Percentiles rank a stretch among this genome's conserved stretches.
Evolutionary conservation across 2,888 invertebrate genomes (phyloP).

Genomic region (Tinea pellionella): DNA sequence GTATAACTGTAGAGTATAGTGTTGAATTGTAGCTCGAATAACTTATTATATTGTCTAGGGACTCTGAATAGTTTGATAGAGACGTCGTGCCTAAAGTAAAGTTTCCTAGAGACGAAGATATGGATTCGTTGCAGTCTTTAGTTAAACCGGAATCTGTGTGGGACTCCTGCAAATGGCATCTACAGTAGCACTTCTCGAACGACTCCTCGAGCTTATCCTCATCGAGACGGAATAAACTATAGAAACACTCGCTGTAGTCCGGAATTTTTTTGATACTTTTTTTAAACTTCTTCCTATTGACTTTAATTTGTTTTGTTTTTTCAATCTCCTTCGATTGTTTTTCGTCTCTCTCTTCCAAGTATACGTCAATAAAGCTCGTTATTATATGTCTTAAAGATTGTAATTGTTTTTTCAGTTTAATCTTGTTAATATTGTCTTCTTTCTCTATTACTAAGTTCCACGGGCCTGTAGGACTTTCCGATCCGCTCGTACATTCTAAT

Average conservation of each 20-base stretch:
- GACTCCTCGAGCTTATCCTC: constrained; percentile 22
- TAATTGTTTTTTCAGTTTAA: constrained; percentile 40
- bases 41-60: constrained; percentile 47
- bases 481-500: constrained; percentile 22
- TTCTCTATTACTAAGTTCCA: constrained; percentile 52
- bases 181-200: constrained; percentile 28
- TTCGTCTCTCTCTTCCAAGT: constrained; percentile 27
- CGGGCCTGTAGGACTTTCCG: constrained; percentile 33
- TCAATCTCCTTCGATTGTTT: neutral
- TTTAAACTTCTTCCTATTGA: constrained; percentile 42
- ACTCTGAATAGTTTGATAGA: constrained; percentile 53
- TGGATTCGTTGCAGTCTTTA: constrained; percentile 39
- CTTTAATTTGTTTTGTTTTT: constrained; percentile 24
- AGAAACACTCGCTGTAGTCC: constrained; percentile 45
- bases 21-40: constrained; percentile 52
- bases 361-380: constrained; percentile 35
- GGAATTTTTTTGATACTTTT: constrained; percentile 49
- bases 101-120: constrained; percentile 57
- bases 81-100: constrained; percentile 49
- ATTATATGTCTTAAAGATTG: constrained; percentile 37
- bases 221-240: constrained; percentile 34
- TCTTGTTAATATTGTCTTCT: constrained; percentile 37
- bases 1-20: constrained; percentile 37
- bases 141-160: constrained; percentile 39
- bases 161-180: constrained; percentile 30